A percentile compares a stretch with the other conserved stretches of the same genome.
phyloP scores from a whole-genome alignment of 2,888 invertebrate species.

The Drosophila pseudotalamancana region DNA sequence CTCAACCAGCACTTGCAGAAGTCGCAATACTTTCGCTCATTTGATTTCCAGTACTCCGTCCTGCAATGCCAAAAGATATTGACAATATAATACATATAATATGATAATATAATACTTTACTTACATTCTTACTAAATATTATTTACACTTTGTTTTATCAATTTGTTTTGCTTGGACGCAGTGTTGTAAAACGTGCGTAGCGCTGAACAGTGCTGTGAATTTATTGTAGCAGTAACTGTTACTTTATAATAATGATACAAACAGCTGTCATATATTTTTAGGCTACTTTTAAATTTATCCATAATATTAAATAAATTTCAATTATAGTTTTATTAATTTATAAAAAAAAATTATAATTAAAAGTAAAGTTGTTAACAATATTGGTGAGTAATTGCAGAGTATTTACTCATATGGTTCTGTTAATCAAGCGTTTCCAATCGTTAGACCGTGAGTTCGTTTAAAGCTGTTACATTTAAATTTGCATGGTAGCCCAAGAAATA shows the following conservation, averaged over 20 bases:
- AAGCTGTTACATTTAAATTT: no score
- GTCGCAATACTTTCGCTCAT: constrained; percentile 97
- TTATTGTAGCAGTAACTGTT: background rate
- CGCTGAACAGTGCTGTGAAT: background rate
- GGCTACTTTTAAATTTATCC: no score
- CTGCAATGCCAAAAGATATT: constrained; percentile 84
- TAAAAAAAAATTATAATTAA: background rate
- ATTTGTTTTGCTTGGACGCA: constrained; percentile 2
- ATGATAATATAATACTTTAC: constrained; percentile 17
- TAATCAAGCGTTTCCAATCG: no score
- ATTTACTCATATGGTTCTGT: no score
- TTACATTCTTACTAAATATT: constrained; percentile 43
- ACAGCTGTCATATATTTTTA: no score
- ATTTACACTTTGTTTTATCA: constrained; percentile 5
- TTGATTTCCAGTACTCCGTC: constrained; percentile 99
- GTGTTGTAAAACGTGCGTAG: constrained; percentile 9
- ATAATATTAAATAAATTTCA: background rate
- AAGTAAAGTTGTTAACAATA: background rate
- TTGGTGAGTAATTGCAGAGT: no score
- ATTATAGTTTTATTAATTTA: background rate
- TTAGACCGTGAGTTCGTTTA: no score
- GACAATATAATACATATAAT: background rate
- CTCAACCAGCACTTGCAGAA: constrained; percentile 99
- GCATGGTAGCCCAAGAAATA: no score
- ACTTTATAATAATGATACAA: background rate